Evolutionary conservation across 2,797 vertebrate species (phyloP).

Genomic region (Lithobates pipiens): DNA sequence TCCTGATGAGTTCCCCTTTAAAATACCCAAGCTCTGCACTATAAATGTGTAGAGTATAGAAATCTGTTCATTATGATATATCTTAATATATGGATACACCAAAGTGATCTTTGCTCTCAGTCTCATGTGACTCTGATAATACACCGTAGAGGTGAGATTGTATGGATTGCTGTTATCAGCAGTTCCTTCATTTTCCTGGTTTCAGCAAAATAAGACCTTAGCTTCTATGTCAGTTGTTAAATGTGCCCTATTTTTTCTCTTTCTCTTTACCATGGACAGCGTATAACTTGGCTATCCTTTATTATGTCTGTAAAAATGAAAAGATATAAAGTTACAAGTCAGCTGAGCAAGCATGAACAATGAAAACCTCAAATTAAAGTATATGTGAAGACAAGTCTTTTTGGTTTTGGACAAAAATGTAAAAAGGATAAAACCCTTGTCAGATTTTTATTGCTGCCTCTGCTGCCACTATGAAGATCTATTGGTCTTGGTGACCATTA

Average conservation of each 20-base stretch:
- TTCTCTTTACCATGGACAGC: not conserved
- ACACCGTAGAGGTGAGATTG: not conserved
- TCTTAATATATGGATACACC: not conserved
- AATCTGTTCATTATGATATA: not conserved
- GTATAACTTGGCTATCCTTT: not conserved
- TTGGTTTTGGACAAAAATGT: no score
- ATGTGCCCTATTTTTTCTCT: not conserved
- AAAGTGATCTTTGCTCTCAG: not conserved
- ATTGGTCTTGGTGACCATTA: no score
- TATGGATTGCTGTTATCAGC: not conserved
- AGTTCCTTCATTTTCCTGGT: not conserved
- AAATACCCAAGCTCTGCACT: not conserved
- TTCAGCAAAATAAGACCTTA: slow-evolving; percentile 3
- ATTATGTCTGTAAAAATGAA: not conserved
- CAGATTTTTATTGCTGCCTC: no score
- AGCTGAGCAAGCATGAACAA: not conserved
- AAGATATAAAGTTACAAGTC: not conserved
- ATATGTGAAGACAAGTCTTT: not conserved
- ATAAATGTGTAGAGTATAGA: not conserved
- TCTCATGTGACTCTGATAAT: not conserved
- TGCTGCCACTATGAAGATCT: no score
- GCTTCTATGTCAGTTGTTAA: not conserved
- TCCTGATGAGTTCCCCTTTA: not conserved
- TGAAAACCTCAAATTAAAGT: not conserved
- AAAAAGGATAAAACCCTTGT: no score